A percentile compares a stretch with the other conserved stretches of the same genome.
Evolutionary conservation across 2,113 vertebrate genomes (phyloP).

Genomic region (Heterotilapia buettikoferi): DNA sequence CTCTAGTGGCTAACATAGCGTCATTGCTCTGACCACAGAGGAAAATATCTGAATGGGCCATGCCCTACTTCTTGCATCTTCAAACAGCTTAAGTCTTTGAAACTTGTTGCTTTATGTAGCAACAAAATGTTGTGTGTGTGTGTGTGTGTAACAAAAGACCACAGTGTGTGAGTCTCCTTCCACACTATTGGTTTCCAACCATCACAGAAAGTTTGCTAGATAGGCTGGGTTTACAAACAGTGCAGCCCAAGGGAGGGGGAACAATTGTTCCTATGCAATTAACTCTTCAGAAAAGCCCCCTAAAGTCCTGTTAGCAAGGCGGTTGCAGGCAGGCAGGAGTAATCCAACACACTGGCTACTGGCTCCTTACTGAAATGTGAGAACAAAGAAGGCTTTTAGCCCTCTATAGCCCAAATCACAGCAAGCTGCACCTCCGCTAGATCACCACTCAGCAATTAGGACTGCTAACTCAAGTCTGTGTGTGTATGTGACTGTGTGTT

Average conservation of each 20-base stretch:
- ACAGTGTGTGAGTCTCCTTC: background rate
- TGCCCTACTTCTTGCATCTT: conserved; percentile 30
- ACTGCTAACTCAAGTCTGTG: conserved; percentile 3
- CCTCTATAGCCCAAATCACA: conserved; percentile 42
- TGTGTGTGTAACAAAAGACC: background rate
- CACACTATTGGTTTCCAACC: background rate
- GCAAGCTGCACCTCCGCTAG: conserved; percentile 34
- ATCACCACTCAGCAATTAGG: conserved; percentile 55
- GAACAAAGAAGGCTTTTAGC: conserved; percentile 62
- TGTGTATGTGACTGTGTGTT: background rate
- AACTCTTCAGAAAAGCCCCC: conserved; percentile 37
- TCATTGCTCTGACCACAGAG: conserved; percentile 52
- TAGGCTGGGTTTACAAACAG: conserved; percentile 15
- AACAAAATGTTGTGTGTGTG: background rate
- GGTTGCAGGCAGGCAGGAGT: conserved; percentile 6
- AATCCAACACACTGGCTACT: conserved; percentile 48
- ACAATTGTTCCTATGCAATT: conserved; percentile 21
- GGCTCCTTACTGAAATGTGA: conserved; percentile 51
- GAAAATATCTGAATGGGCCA: conserved; percentile 49
- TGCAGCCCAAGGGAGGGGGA: background rate
- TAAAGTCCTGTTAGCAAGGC: conserved; percentile 52
- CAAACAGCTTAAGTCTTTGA: conserved; percentile 17
- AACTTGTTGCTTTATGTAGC: conserved; percentile 7
- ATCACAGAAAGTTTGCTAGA: conserved; percentile 1
- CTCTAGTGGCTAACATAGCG: conserved; percentile 25